phyloP scores from a whole-genome alignment of 2,113 vertebrate species.

The Delphinus delphis region DNA sequence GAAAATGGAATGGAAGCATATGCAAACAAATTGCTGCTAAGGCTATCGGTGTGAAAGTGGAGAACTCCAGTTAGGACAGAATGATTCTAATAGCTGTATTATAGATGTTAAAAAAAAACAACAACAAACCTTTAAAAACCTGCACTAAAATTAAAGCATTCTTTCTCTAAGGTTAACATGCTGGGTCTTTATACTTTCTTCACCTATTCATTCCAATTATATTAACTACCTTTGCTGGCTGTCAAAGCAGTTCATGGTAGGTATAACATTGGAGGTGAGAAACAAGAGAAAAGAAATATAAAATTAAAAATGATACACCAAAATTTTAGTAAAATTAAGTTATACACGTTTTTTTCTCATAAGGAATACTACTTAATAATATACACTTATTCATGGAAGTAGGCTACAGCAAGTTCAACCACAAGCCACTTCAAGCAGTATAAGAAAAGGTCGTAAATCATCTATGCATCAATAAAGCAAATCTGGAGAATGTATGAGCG shows the following conservation, averaged over 20 bases:
- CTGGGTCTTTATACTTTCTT: background rate
- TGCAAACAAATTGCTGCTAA: background rate
- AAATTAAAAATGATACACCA: background rate
- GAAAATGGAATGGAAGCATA: background rate
- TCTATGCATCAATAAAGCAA: background rate
- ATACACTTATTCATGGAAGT: background rate
- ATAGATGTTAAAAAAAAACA: background rate
- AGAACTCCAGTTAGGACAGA: background rate
- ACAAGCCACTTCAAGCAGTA: background rate
- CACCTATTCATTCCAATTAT: background rate
- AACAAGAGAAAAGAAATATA: constrained; percentile 31
- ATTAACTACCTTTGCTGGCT: background rate
- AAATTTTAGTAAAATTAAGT: constrained; percentile 2
- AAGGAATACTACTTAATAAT: background rate
- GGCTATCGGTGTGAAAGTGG: background rate
- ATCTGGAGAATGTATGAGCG: background rate
- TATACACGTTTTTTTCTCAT: background rate
- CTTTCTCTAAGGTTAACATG: background rate
- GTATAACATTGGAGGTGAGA: background rate
- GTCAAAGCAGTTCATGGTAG: background rate
- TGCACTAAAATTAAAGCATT: background rate
- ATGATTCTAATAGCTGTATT: background rate
- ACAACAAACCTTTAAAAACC: background rate
- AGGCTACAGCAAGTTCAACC: background rate
- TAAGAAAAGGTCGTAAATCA: background rate